These are phyloP conservation scores for Caradrina kadenii DNA, from an alignment of 2,888 invertebrate genomes.

Conservation along the genomic window DNA sequence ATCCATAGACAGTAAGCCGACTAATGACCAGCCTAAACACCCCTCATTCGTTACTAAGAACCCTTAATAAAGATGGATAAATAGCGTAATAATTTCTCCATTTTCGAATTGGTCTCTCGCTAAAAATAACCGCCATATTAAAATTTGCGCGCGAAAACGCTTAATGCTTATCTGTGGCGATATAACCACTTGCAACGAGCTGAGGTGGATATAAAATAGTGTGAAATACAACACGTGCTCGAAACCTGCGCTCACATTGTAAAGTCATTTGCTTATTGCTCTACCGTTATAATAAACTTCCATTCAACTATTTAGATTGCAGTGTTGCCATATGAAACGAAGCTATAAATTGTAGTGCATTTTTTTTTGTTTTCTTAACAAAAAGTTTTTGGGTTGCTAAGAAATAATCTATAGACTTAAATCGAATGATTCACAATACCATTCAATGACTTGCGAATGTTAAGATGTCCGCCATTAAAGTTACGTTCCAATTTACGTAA, in stretches of 20 bases:
- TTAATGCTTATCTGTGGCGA: slow-evolving; percentile 24
- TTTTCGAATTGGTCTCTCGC: not conserved
- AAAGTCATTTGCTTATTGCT: slow-evolving; percentile 48
- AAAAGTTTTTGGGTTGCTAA: not conserved
- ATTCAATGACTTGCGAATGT: slow-evolving; percentile 54
- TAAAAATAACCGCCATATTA: slow-evolving; percentile 11
- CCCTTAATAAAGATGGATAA: not conserved
- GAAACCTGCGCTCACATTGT: slow-evolving; percentile 35
- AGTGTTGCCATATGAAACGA: slow-evolving; percentile 14
- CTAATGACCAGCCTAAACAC: not conserved
- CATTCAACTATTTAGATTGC: slow-evolving; percentile 28
- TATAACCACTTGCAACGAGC: slow-evolving; percentile 7
- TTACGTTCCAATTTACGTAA: slow-evolving; percentile 55
- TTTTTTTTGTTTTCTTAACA: slow-evolving; percentile 28
- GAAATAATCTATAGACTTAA: slow-evolving; percentile 10
- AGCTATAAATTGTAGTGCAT: slow-evolving; percentile 35
- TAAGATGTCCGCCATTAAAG: slow-evolving; percentile 49
- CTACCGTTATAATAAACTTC: slow-evolving; percentile 27
- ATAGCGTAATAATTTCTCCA: not conserved
- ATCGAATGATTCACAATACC: slow-evolving; percentile 34
- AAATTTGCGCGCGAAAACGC: slow-evolving; percentile 14
- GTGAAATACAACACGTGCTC: slow-evolving; percentile 37
- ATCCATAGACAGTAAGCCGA: not conserved
- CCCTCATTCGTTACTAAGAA: not conserved
- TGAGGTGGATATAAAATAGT: slow-evolving; percentile 35